Evolutionary conservation across 1,140 invertebrate species (phyloP).

Genomic region (Zaprionus vittiger): DNA sequence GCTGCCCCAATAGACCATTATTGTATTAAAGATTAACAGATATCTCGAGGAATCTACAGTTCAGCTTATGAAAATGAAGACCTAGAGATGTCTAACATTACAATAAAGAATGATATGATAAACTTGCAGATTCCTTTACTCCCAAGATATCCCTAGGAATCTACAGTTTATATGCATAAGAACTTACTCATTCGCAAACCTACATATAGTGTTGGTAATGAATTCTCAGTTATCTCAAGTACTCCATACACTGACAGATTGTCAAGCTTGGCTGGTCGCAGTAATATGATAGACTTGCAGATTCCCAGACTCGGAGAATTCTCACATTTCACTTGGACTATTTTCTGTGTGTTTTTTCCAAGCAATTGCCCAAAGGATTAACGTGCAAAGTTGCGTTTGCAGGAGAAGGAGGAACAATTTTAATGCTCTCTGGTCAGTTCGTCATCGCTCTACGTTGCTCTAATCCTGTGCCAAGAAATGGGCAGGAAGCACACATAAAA

Average conservation of each 20-base stretch:
- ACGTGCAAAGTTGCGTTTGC: constrained; percentile 50
- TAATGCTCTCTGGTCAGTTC: constrained; percentile 39
- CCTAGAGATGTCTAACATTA: background rate
- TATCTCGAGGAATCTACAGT: background rate
- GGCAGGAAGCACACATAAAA: constrained; percentile 67
- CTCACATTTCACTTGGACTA: constrained; percentile 13
- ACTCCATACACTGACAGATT: constrained; percentile 31
- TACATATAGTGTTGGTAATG: too few species aligned
- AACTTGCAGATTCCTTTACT: too few species aligned
- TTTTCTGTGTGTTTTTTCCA: constrained; percentile 44
- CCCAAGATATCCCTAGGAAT: too few species aligned
- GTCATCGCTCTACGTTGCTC: constrained; percentile 29
- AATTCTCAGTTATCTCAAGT: background rate
- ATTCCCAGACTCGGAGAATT: constrained; percentile 10
- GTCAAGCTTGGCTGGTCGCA: background rate
- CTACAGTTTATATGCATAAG: too few species aligned
- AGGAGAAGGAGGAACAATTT: constrained; percentile 28
- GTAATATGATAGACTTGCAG: background rate
- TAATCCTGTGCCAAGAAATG: constrained; percentile 61
- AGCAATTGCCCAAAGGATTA: constrained; percentile 52
- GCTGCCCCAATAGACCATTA: constrained; percentile 5
- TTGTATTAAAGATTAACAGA: background rate
- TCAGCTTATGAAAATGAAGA: background rate
- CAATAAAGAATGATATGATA: background rate
- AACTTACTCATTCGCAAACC: too few species aligned